Percentiles rank a stretch among this genome's conserved stretches.
Evolutionary conservation across 2,113 vertebrate genomes (phyloP).

Genomic region (Ammodytes marinus): DNA sequence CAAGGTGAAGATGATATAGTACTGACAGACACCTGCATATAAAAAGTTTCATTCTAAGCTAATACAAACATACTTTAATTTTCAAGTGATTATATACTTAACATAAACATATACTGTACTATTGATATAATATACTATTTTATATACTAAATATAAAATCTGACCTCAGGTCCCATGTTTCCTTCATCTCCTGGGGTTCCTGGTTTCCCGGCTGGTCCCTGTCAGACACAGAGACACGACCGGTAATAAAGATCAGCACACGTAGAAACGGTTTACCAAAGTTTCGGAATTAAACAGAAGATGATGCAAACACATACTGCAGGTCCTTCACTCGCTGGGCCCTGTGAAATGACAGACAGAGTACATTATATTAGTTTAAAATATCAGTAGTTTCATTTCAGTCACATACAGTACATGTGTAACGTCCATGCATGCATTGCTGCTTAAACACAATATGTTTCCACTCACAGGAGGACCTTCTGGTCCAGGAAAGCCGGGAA

Average conservation of each 20-base stretch:
- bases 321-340: slow-evolving; percentile 79
- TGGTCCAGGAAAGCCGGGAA: slow-evolving; percentile 86
- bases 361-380: neutral
- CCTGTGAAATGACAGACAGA: slow-evolving; percentile 70
- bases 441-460: neutral
- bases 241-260: neutral
- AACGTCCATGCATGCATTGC: neutral
- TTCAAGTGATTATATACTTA: too few relatives aligned
- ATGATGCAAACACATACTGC: slow-evolving; percentile 75
- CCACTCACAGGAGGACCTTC: slow-evolving; percentile 83
- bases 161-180: slow-evolving; percentile 87
- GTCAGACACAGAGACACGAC: slow-evolving; percentile 27
- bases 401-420: neutral
- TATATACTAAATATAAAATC: neutral
- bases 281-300: neutral
- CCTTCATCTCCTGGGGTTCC: slow-evolving; percentile 86
- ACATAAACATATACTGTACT: too few relatives aligned
- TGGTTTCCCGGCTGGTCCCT: slow-evolving; percentile 85
- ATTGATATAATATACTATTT: too few relatives aligned
- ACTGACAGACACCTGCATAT: too few relatives aligned
- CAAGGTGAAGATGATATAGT: too few relatives aligned
- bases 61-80: too few relatives aligned
- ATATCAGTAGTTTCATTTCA: neutral
- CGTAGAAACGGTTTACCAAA: neutral
- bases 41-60: too few relatives aligned